Evolutionary conservation across 2,797 vertebrate genomes (phyloP), one percentile per base, ranked within the genome.

Genomic region (Morelia viridis): DNA sequence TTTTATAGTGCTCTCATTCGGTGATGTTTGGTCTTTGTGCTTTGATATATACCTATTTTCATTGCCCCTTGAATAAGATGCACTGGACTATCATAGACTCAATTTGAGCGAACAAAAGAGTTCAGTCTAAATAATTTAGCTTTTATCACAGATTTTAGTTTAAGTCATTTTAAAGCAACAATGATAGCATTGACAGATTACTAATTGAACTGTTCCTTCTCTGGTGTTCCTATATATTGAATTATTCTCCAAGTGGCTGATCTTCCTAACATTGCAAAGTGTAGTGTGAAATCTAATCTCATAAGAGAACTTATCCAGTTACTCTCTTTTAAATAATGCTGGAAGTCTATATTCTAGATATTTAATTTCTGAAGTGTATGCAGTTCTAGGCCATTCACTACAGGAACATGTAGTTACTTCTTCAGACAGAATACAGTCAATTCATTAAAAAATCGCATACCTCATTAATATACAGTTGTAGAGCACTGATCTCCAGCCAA

Each of bases 401-500:
- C 5, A 22, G 28, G 61, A 57, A 85, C 17, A 85, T 53, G 35
- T 46, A 31, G 92, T 93, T 64, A 22, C 88, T 94, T 95, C 76
- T 83, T 90, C 94, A 95, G 95, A 24, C 64, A 1, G 22, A 84
- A 1, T 87, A 92, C 96, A 83, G 91, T 64, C 88, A 93, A 58
- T n/a, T 87, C 80, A 92, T 92, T 65, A 1, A 62, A 64, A 85
- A 85, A 24, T 24, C 22, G 5, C 62, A 28, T 50, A 35, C 0
- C 84, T 90, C 58, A 41, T 53, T 26, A 53, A 11, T 83, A 83
- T 90, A 93, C 60, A 93, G 85, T 91, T 94, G 93, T 90, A 60
- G 41, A 85, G 15, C 5, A 92, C 88, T 94, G 95, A 92, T 91
- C 94, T 0, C 1, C 24, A 95, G 93, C 87, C 94, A 94, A 92